Base-by-base conservation (phyloP, 2,797 vertebrate genomes). In the Sciaenops ocellatus region DNA sequence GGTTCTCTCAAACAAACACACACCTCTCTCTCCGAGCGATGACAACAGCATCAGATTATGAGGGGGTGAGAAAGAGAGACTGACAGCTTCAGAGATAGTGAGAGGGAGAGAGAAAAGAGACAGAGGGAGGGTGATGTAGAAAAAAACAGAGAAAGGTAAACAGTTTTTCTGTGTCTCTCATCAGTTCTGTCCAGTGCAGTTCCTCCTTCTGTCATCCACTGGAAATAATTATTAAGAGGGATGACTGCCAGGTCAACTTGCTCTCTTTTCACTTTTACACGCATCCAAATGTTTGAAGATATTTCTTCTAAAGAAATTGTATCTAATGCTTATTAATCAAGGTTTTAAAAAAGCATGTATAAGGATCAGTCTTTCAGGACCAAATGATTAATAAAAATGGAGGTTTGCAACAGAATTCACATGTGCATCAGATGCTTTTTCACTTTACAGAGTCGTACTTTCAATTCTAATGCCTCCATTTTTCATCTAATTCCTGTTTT, bases 1-100 rank as follows among this genome's bases (percentile, higher is more conserved):
- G 38, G 65, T 11, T 59, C 61, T 55, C 78, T 83, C 68, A 67
- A 82, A 87, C 90, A 92, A 92, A 89, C 88, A 83, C 85, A 90
- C 83, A 84, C 66, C 47, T 82, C 81, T 67, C 81, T 48, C 69
- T 60, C 42, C 47, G 66, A 24, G 85, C 34, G 90, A 75, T 84
- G 91, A 93, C 87, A 92, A 66, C 73, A 0, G 65, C 63, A 1
- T 60, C 60, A 68, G 83, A 83, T 92, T 90, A 93, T 92, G 90
- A 94, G 76, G 46, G 82, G 85, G 93, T 92, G 94, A 87, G 80
- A 94, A 90, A 86, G 80, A 92, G 80, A 90, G 82, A 79, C 28
- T 84, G 94, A 94, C 88, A 91, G 85, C 60, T 57, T 67, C 73
- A 41, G 81, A 66, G 77, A 63, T 1, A 30, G 73, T n/a, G 67